Evolutionary conservation across 2,797 vertebrate genomes (phyloP), one percentile per base, ranked within the genome.

Genomic region (Erethizon dorsatum): DNA sequence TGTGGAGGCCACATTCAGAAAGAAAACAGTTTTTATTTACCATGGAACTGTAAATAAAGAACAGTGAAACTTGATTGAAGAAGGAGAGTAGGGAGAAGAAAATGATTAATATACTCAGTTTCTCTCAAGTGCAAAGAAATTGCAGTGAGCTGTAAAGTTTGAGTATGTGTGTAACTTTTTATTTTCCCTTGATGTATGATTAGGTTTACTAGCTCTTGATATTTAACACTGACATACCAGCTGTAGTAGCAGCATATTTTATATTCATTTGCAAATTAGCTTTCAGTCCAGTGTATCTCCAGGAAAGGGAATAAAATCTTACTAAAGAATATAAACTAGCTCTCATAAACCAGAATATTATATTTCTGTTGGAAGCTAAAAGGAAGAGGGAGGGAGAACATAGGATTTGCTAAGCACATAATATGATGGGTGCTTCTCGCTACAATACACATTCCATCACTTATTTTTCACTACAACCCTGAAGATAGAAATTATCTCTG

Each of bases 121-220:
- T 86, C 52, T 88, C 83, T 95, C 88, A 80, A 96, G 89, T 26
- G 90, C 92, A 69, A 92, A 93, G 96, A 71, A 73, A 80, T 88
- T 75, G 31, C 93, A 73, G 84, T 10, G 65, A 93, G 88, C 33
- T 96, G 41, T 83, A 61, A 97, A 92, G 75, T 75, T 54, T 63
- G 94, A 97, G 78, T 33, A 1, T 4, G 73, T 22, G 50, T n/a
- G 33, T 83, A 90, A 57, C 88, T 85, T 95, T 97, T 96, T 85
- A 92, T 97, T 93, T 95, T 52, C 50, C 91, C 90, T 80, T 61
- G 73, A 85, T 78, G 92, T 71, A 12, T 88, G 93, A 94, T 94
- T 88, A 84, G 37, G 59, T 61, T 84, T 89, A 69, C 78, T n/a
- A 18, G 87, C 67, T 85, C 82, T 18, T 45, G 69, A 54, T 73